Evolutionary conservation across 2,797 vertebrate species (phyloP), one percentile per base, ranked within the genome.

Genomic region (Acropternis orthonyx): DNA sequence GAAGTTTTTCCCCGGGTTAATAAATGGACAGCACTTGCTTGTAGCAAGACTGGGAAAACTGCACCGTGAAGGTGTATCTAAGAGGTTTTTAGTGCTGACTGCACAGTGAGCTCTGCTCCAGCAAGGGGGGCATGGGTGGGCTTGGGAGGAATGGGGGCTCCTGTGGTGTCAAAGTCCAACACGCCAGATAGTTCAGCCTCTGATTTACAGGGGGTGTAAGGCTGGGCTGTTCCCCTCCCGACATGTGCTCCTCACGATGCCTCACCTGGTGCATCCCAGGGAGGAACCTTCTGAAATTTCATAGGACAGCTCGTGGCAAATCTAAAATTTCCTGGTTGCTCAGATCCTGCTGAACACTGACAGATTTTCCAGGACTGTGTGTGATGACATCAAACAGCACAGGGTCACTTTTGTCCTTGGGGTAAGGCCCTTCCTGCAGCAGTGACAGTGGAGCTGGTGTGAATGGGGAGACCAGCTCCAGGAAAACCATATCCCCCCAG

Each of bases 121-220:
- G 36, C 11, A 9, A 20, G 17, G 2, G 43, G 55, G 18, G 17
- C 15, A 4, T 30, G 10, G 51, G 32, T 0, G 0, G 44, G 34
- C 63, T 18, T 12, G 2, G 8, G 41, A 21, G 5, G 14, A 59
- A 19, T 34, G 30, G 20, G 51, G 27, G 37, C 34, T 75, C 27
- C 36, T 19, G 49, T 0, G 2, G 21, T 27, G 10, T 19, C 34
- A 1, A 22, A 56, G n/a, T 39, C 32, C 44, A 41, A 5, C 8
- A 11, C 41, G 10, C 7, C 41, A 5, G 43, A 24, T 8, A 3
- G 1, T 7, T 62, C 36, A 76, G 61, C 22, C n/a, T 61, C 44
- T 12, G 3, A 5, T 12, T 10, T 49, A 8, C 0, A 3, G 23
- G 14, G 22, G 28, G 7, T 32, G 21, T 13, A 6, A 28, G 0